Conservation (phyloP, 2,797 vertebrate species). For the Rhadinocentrus ornatus region DNA sequence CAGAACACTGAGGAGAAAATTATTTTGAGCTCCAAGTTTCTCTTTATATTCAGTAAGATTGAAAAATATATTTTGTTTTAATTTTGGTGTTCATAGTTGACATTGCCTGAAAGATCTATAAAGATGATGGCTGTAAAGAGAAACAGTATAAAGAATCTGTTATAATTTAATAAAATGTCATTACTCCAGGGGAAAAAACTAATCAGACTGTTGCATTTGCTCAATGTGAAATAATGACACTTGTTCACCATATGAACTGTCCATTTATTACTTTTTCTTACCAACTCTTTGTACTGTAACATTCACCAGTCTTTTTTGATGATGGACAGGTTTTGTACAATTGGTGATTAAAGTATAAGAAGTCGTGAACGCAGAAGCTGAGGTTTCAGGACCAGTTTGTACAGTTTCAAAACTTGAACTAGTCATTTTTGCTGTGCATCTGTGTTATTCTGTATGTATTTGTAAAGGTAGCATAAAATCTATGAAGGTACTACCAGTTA, state of each 20-base stretch:
- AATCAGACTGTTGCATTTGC: not conserved
- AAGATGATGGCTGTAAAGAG: not conserved
- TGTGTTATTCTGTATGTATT: not conserved
- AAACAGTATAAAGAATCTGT: not conserved
- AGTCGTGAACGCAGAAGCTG: no score
- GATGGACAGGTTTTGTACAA: no score
- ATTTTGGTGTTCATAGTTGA: slow-evolving; percentile 10
- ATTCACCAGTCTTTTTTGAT: no score
- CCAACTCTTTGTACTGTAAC: no score
- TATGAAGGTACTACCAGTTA: not conserved
- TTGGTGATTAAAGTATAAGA: no score
- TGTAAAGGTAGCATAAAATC: not conserved
- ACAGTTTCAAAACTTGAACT: no score
- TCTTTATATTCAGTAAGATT: not conserved
- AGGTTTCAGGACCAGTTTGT: no score
- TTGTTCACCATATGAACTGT: not conserved
- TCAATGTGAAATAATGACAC: slow-evolving; percentile 4
- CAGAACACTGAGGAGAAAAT: not conserved
- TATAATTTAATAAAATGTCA: not conserved
- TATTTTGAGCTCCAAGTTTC: not conserved
- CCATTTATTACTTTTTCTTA: no score
- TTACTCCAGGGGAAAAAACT: not conserved
- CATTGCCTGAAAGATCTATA: not conserved
- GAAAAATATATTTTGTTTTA: no score
- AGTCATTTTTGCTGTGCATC: not conserved